These are phyloP conservation scores for Protobothrops flavoviridis DNA, from an alignment of 2,113 vertebrate species.

Conservation along the genomic window DNA sequence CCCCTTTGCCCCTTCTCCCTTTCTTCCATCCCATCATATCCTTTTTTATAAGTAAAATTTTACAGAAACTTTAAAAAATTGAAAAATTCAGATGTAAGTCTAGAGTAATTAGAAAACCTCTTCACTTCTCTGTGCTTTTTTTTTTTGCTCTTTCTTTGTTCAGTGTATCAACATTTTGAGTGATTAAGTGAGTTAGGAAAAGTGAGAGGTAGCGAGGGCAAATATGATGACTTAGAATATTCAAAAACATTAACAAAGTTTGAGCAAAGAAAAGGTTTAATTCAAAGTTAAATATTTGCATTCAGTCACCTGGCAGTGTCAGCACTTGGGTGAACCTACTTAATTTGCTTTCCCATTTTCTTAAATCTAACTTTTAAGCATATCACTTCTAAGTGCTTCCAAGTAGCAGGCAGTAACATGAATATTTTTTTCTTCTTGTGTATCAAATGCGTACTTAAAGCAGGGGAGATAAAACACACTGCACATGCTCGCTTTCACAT, in stretches of 20 bases:
- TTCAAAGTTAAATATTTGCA: conserved; percentile 11
- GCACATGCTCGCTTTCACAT: not conserved
- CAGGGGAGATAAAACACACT: not conserved
- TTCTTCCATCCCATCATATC: not conserved
- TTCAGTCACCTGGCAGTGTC: not conserved
- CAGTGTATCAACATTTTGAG: not conserved
- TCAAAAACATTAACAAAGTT: not conserved
- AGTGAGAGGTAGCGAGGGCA: not conserved
- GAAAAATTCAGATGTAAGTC: not conserved
- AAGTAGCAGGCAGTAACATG: not conserved
- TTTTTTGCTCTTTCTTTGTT: conserved; percentile 7
- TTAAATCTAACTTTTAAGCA: not conserved
- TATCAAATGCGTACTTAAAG: not conserved
- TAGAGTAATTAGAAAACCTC: not conserved
- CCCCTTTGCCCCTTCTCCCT: not conserved
- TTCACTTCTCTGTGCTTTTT: not conserved
- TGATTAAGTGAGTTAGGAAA: not conserved
- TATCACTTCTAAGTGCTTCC: not conserved
- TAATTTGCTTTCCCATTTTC: not conserved
- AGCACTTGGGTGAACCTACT: not conserved
- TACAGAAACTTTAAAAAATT: not conserved
- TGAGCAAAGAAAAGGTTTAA: conserved; percentile 9
- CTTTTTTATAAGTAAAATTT: not conserved
- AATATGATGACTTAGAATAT: not conserved
- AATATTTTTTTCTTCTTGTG: not conserved